A percentile compares a stretch with the other conserved stretches of the same genome.
phyloP scores from a whole-genome alignment of 2,797 vertebrate species.

The Silurus aristotelis region DNA sequence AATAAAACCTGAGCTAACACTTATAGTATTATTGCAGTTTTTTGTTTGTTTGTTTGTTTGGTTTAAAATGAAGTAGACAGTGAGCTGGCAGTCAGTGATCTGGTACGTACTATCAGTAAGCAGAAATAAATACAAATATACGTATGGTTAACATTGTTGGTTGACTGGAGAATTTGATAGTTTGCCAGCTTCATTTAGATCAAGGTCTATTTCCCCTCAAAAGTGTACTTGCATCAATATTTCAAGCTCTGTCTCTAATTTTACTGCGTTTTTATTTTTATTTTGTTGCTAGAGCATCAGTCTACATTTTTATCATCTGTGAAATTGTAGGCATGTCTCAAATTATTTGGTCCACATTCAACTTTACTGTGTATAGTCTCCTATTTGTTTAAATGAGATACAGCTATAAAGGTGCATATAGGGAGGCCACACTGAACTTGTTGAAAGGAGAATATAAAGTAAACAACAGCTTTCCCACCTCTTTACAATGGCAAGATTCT shows the following conservation, averaged over 20 bases:
- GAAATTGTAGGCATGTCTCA: background rate
- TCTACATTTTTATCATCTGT: background rate
- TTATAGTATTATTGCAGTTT: background rate
- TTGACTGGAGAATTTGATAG: background rate
- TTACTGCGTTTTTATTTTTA: background rate
- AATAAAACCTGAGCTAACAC: background rate
- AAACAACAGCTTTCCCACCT: background rate
- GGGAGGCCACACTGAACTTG: constrained; percentile 1
- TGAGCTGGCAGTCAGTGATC: background rate
- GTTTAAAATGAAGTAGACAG: background rate
- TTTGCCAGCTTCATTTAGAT: too few species aligned
- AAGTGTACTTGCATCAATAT: background rate
- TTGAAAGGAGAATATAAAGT: constrained; percentile 16
- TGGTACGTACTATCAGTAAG: background rate
- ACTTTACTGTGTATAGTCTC: background rate
- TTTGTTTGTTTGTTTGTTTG: too few species aligned
- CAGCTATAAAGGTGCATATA: constrained; percentile 13
- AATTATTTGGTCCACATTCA: background rate
- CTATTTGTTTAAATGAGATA: background rate
- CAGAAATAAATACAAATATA: background rate
- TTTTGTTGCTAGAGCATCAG: background rate
- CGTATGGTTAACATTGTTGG: background rate
- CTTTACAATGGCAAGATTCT: constrained; percentile 1
- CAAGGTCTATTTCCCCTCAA: background rate
- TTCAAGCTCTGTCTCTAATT: too few species aligned